A percentile compares a stretch with the other conserved stretches of the same genome.
Conservation (phyloP, 2,113 vertebrate species). For the Psettodes erumei region DNA sequence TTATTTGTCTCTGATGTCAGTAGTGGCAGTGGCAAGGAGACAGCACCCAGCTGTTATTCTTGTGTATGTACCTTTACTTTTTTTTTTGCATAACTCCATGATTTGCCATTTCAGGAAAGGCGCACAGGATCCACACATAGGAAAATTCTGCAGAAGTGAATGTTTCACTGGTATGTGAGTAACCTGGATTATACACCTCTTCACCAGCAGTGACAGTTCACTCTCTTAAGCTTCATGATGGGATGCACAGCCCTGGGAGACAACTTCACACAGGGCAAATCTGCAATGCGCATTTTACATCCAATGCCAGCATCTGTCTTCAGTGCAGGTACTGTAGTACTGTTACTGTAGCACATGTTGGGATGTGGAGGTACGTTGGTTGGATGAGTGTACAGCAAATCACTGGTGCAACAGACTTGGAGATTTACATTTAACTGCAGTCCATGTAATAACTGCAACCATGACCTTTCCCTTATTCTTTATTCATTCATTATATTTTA, state of each 20-base stretch:
- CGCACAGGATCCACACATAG: neutral
- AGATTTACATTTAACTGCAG: too few relatives aligned
- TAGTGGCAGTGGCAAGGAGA: neutral
- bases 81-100: neutral
- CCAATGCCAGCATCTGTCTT: too few relatives aligned
- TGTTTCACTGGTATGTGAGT: neutral
- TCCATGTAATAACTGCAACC: too few relatives aligned
- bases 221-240: neutral
- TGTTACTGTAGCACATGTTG: too few relatives aligned
- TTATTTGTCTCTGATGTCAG: neutral
- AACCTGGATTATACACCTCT: neutral
- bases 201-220: neutral
- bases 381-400: too few relatives aligned
- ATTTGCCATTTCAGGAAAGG: neutral
- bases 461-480: too few relatives aligned
- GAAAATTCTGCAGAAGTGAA: neutral
- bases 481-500: too few relatives aligned
- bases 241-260: neutral
- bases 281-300: neutral
- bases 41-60: neutral
- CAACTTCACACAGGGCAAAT: neutral
- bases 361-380: too few relatives aligned
- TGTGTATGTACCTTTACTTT: neutral
- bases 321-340: too few relatives aligned
- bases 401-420: too few relatives aligned